A percentile compares a stretch with the other conserved stretches of the same genome.
Conservation (phyloP, 2,797 vertebrate species). For the Falco berigora region DNA sequence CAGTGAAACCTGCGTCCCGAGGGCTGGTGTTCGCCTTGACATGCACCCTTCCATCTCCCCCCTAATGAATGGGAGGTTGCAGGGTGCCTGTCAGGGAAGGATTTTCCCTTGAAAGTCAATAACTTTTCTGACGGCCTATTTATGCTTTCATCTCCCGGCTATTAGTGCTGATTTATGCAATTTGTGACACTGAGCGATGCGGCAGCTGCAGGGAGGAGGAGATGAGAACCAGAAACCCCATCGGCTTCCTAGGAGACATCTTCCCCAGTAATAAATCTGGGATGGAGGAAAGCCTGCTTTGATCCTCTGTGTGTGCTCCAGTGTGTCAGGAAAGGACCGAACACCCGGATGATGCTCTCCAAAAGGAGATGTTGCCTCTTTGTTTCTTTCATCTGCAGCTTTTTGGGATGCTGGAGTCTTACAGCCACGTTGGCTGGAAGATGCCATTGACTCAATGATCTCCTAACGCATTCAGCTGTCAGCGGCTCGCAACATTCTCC, state of each 20-base stretch:
- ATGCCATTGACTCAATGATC: not conserved
- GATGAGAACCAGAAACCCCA: not conserved
- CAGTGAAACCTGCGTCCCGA: not conserved
- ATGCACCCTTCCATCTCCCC: not conserved
- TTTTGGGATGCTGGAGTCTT: not conserved
- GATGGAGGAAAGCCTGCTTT: not conserved
- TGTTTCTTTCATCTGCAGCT: not conserved
- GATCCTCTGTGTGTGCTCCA: not conserved
- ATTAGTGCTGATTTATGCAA: not conserved
- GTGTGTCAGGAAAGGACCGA: not conserved
- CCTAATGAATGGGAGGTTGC: not conserved
- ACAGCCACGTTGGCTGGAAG: not conserved
- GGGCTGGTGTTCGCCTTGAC: not conserved
- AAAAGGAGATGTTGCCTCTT: not conserved
- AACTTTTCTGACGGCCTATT: not conserved
- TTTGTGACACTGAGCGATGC: not conserved
- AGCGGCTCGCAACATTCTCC: not conserved
- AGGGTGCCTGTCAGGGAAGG: not conserved
- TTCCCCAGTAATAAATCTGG: not conserved
- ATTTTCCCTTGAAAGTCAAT: not conserved
- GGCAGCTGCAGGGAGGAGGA: not conserved
- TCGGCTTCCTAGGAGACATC: not conserved
- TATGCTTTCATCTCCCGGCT: not conserved
- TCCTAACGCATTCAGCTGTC: not conserved
- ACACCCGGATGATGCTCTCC: fast-evolving